These are phyloP conservation scores for Entomobrya proxima DNA, from an alignment of 2,888 invertebrate species.

Conservation along the genomic window DNA sequence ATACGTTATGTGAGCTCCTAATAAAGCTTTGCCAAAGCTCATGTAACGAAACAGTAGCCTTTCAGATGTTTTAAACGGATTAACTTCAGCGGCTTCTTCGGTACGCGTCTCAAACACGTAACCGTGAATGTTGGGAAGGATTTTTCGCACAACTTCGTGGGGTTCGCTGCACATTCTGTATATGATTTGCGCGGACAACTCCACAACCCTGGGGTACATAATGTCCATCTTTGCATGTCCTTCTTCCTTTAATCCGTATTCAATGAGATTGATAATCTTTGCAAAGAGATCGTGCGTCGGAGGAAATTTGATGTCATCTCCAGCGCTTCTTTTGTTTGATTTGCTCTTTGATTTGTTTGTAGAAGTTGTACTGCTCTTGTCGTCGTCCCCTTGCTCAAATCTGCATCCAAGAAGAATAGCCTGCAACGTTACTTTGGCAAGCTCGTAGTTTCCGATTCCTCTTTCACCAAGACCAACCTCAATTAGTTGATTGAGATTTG, in stretches of 20 bases:
- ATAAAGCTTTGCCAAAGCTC: constrained; percentile 66
- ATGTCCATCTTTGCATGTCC: constrained; percentile 55
- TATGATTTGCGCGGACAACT: constrained; percentile 69
- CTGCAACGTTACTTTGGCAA: constrained; percentile 71
- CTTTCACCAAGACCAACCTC: constrained; percentile 67
- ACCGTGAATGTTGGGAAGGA: constrained; percentile 62
- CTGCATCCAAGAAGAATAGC: constrained; percentile 70
- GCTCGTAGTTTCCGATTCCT: constrained; percentile 65
- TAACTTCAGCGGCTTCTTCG: neutral
- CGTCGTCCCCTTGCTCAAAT: constrained; percentile 36
- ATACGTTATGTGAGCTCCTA: constrained; percentile 71
- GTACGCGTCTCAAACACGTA: constrained; percentile 61
- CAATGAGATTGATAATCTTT: constrained; percentile 63
- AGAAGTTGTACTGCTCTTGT: constrained; percentile 22
- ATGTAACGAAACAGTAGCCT: constrained; percentile 66
- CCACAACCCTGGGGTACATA: constrained; percentile 65
- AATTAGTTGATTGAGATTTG: constrained; percentile 69
- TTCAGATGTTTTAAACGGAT: constrained; percentile 45
- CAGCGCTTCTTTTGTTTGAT: neutral
- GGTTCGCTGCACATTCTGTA: constrained; percentile 72
- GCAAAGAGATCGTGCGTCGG: constrained; percentile 65
- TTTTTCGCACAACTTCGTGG: constrained; percentile 39
- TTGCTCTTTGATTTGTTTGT: constrained; percentile 41
- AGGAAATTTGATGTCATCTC: constrained; percentile 51
- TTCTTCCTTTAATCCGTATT: constrained; percentile 65